Evolutionary conservation across 2,888 invertebrate genomes (phyloP).

Genomic region (Priocnemis perturbator): DNA sequence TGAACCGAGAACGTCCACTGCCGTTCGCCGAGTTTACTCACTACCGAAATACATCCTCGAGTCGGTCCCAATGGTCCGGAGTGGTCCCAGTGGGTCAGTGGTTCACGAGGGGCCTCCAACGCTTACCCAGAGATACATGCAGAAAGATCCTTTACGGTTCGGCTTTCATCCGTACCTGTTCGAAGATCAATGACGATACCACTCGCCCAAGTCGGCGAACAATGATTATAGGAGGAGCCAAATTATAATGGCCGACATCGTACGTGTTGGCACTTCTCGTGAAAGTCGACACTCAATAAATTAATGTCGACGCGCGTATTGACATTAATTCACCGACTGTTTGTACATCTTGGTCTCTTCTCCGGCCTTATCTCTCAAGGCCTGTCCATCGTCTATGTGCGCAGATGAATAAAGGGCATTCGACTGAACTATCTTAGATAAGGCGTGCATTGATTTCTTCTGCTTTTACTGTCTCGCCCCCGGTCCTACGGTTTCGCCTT

Average conservation of each 20-base stretch:
- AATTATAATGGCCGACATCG: slow-evolving; percentile 18
- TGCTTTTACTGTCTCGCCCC: not conserved
- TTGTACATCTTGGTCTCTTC: not conserved
- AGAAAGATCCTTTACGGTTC: slow-evolving; percentile 24
- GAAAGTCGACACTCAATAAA: slow-evolving; percentile 21
- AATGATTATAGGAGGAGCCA: slow-evolving; percentile 25
- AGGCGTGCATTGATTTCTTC: not conserved
- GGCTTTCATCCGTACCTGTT: slow-evolving; percentile 24
- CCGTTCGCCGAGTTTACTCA: slow-evolving; percentile 63
- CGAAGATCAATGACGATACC: slow-evolving; percentile 15
- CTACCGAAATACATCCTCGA: slow-evolving; percentile 66
- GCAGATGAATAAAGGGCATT: not conserved
- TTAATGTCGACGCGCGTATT: slow-evolving; percentile 12
- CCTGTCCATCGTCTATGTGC: slow-evolving; percentile 5
- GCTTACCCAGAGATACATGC: slow-evolving; percentile 26
- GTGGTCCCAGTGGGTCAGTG: slow-evolving; percentile 71
- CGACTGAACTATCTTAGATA: too few relatives aligned
- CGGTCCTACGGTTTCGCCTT: not conserved
- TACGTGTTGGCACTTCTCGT: not conserved
- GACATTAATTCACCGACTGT: not conserved
- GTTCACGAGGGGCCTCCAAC: slow-evolving; percentile 62
- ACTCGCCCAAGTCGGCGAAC: slow-evolving; percentile 17
- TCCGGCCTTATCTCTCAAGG: not conserved
- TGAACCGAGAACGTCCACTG: slow-evolving; percentile 62
- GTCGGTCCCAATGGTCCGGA: slow-evolving; percentile 54